phyloP scores from a whole-genome alignment of 35 echinoderm and acorn worm species.

The Heliocidaris erythrogramma region DNA sequence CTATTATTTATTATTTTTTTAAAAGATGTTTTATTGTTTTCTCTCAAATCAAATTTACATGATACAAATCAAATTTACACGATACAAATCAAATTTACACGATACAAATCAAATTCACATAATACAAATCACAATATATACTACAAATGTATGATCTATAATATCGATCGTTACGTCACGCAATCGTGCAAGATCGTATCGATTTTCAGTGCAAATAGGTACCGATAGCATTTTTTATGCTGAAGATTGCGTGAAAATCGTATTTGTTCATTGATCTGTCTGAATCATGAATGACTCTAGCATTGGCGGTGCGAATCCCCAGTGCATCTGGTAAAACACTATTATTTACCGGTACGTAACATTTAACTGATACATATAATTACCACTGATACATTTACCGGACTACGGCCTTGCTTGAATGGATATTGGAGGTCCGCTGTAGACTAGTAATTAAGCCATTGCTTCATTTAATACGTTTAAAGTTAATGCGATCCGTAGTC shows the following conservation, averaged over 20 bases:
- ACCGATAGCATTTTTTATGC: background rate
- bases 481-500: background rate
- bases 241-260: constrained; percentile 1
- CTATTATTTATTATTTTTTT: too few species aligned
- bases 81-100: too few species aligned
- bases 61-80: too few species aligned
- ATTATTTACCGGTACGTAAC: background rate
- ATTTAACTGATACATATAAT: background rate
- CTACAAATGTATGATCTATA: too few species aligned
- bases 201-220: background rate
- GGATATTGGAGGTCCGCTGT: background rate
- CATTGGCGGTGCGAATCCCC: background rate
- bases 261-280: background rate
- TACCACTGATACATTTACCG: background rate
- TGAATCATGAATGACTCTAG: background rate
- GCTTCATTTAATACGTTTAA: background rate
- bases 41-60: too few species aligned
- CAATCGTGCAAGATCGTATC: background rate
- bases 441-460: too few species aligned
- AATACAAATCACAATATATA: too few species aligned
- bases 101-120: too few species aligned
- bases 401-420: background rate
- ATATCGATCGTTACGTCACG: background rate
- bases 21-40: too few species aligned
- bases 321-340: background rate